phyloP scores from a whole-genome alignment of 2,797 vertebrate species.

The Gallinago nigripennis region DNA sequence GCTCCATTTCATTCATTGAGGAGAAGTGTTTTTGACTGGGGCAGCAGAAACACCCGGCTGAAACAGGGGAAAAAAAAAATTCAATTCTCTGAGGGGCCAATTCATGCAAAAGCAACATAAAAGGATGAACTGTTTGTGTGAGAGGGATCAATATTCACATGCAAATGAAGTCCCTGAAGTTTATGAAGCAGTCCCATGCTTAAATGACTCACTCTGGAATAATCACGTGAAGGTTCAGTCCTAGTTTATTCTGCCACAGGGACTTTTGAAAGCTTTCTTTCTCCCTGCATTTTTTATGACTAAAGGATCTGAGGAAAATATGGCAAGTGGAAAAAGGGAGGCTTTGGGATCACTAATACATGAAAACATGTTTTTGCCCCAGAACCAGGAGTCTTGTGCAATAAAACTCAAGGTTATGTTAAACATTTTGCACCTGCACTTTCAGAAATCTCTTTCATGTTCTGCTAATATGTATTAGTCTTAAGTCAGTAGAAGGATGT shows the following conservation, averaged over 20 bases:
- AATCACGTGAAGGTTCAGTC: slow-evolving; percentile 52
- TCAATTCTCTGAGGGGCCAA: slow-evolving; percentile 27
- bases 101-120: slow-evolving; percentile 51
- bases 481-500: neutral
- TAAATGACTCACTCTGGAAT: slow-evolving; percentile 52
- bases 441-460: neutral
- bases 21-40: slow-evolving; percentile 45
- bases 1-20: slow-evolving; percentile 36
- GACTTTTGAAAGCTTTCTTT: slow-evolving; percentile 18
- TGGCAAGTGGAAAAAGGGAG: neutral
- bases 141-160: slow-evolving; percentile 66
- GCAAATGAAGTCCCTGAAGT: slow-evolving; percentile 66
- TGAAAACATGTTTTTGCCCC: neutral
- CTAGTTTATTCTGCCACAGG: slow-evolving; percentile 56
- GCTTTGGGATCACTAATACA: neutral
- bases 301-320: neutral
- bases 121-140: slow-evolving; percentile 55
- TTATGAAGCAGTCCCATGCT: slow-evolving; percentile 60
- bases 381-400: neutral
- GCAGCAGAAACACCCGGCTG: neutral
- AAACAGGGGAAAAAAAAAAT: neutral
- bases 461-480: neutral
- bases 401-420: neutral
- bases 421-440: neutral
- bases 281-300: slow-evolving; percentile 46